These are phyloP conservation scores for Podotricha telesiphe DNA, from an alignment of 2,888 invertebrate species.

Conservation along the genomic window DNA sequence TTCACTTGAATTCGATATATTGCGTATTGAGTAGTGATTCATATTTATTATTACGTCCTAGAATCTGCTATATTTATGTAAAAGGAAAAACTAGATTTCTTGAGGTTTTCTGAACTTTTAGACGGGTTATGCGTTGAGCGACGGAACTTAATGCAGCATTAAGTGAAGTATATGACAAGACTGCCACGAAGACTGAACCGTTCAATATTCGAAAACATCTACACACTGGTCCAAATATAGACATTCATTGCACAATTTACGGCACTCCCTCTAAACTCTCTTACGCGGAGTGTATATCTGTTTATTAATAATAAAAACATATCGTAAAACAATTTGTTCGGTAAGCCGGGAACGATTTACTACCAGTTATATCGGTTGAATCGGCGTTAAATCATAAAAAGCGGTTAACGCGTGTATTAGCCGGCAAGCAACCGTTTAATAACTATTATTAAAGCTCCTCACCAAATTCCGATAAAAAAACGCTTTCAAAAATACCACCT, in stretches of 20 bases:
- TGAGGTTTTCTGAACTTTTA: too few species aligned
- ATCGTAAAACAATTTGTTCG: constrained; percentile 78
- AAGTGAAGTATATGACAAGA: too few species aligned
- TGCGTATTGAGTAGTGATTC: too few species aligned
- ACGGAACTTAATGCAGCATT: too few species aligned
- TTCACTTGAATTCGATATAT: too few species aligned
- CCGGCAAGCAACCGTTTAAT: constrained; percentile 76
- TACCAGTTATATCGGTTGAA: constrained; percentile 72
- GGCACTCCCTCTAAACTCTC: constrained; percentile 19
- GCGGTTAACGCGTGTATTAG: constrained; percentile 76
- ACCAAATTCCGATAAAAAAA: constrained; percentile 70
- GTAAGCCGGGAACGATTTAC: constrained; percentile 75
- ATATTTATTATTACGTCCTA: too few species aligned
- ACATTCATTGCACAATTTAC: constrained; percentile 1
- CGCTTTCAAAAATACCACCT: constrained; percentile 37
- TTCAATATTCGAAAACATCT: too few species aligned
- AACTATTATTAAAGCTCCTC: constrained; percentile 79
- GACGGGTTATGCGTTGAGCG: too few species aligned
- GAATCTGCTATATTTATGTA: too few species aligned
- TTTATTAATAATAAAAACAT: constrained; percentile 64
- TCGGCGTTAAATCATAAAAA: constrained; percentile 81
- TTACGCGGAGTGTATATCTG: constrained; percentile 37
- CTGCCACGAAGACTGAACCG: too few species aligned
- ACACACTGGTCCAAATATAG: neutral
- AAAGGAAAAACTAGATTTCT: too few species aligned